Conservation (phyloP, 2,888 invertebrate genomes). For the Tolmerus cingulatus region DNA sequence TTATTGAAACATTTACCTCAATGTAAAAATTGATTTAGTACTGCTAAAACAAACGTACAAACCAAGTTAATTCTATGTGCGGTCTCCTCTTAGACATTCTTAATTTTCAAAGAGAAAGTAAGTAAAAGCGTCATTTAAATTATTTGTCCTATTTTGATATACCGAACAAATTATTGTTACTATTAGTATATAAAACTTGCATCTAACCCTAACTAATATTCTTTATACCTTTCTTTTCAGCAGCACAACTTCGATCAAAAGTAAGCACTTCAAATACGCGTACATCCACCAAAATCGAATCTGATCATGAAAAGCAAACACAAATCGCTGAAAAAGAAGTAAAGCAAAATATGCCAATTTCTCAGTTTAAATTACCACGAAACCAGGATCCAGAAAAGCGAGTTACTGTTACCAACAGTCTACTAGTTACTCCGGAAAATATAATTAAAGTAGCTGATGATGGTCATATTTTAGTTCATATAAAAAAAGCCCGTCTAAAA, state of each 20-base stretch:
- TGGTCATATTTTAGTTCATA: constrained; percentile 57
- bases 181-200: background rate
- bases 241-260: background rate
- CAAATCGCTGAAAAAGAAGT: background rate
- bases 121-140: background rate
- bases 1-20: background rate
- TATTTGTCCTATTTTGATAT: background rate
- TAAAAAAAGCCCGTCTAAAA: constrained; percentile 57
- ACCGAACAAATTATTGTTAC: background rate
- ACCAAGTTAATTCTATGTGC: background rate
- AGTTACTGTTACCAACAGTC: background rate
- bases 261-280: background rate
- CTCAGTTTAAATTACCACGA: background rate
- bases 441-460: constrained; percentile 54
- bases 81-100: background rate
- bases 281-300: background rate
- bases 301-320: background rate
- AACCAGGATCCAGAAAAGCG: background rate
- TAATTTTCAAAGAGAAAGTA: background rate
- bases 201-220: background rate
- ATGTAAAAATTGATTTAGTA: background rate
- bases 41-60: background rate
- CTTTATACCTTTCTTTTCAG: background rate
- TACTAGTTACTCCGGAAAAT: constrained; percentile 52
- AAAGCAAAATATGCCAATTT: background rate